phyloP scores from a whole-genome alignment of 2,113 vertebrate species.

The Perca fluviatilis region DNA sequence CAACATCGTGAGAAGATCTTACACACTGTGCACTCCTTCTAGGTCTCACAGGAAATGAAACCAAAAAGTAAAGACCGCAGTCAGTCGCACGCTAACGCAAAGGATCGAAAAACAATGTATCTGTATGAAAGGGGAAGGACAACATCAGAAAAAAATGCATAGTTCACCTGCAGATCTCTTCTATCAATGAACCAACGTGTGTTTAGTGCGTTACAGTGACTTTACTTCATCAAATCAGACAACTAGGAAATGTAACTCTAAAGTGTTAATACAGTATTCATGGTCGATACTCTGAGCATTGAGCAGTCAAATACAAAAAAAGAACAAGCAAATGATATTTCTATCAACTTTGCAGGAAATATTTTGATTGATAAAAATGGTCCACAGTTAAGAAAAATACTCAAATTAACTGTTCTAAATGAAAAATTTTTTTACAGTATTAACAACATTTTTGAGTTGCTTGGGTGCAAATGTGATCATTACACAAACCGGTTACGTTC shows the following conservation, averaged over 20 bases:
- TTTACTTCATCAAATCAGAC: slow-evolving; percentile 8
- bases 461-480: neutral
- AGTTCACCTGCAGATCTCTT: neutral
- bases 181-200: neutral
- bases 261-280: slow-evolving; percentile 10
- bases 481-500: neutral
- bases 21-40: neutral
- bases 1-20: slow-evolving; percentile 32
- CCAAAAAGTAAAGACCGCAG: neutral
- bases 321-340: neutral
- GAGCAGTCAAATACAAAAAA: neutral
- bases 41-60: slow-evolving; percentile 16
- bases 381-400: neutral
- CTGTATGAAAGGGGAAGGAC: neutral
- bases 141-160: neutral
- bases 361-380: neutral
- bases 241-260: neutral
- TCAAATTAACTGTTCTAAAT: neutral
- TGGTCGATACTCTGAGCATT: neutral
- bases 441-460: neutral
- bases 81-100: neutral
- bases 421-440: neutral
- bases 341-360: neutral
- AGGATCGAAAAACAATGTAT: neutral
- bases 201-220: neutral